These are phyloP conservation scores for Siderastrea radians DNA, from an alignment of 92 coral and sea anemone genomes.

Conservation along the genomic window DNA sequence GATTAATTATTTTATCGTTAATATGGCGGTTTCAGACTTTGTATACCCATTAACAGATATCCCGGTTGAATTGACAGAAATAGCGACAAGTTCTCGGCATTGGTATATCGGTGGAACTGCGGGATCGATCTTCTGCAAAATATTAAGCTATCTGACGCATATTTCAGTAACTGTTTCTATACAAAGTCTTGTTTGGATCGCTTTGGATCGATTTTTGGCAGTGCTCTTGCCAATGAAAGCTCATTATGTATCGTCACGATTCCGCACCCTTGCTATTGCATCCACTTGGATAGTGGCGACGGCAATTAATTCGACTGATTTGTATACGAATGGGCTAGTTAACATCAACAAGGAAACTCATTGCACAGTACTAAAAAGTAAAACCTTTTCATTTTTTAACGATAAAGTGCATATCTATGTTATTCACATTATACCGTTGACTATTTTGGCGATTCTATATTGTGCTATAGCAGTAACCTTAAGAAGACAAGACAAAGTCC, in stretches of 20 bases:
- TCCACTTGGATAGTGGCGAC: conserved; percentile 57
- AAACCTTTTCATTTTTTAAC: not conserved
- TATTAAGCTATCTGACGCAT: conserved; percentile 18
- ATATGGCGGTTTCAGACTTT: conserved; percentile 62
- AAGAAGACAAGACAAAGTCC: not conserved
- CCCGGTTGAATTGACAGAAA: conserved; percentile 27
- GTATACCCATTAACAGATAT: conserved; percentile 26
- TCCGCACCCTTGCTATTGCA: conserved; percentile 29
- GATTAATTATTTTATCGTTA: conserved; percentile 61
- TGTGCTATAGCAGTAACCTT: conserved; percentile 39
- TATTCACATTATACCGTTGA: conserved; percentile 49
- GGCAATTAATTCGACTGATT: conserved; percentile 10
- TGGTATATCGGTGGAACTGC: conserved; percentile 44
- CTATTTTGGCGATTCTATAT: conserved; percentile 30
- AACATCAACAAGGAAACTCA: not conserved
- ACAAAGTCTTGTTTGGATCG: conserved; percentile 52
- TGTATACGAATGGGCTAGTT: not conserved
- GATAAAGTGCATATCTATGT: not conserved
- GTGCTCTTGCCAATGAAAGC: conserved; percentile 61
- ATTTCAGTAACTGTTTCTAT: conserved; percentile 47
- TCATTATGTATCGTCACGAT: conserved; percentile 38
- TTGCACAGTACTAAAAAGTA: not conserved
- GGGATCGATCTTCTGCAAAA: conserved; percentile 41
- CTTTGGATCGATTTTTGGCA: conserved; percentile 63
- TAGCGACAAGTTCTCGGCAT: not conserved